Evolutionary conservation across 2,888 invertebrate genomes (phyloP).

Genomic region (Drosophila borborema): DNA sequence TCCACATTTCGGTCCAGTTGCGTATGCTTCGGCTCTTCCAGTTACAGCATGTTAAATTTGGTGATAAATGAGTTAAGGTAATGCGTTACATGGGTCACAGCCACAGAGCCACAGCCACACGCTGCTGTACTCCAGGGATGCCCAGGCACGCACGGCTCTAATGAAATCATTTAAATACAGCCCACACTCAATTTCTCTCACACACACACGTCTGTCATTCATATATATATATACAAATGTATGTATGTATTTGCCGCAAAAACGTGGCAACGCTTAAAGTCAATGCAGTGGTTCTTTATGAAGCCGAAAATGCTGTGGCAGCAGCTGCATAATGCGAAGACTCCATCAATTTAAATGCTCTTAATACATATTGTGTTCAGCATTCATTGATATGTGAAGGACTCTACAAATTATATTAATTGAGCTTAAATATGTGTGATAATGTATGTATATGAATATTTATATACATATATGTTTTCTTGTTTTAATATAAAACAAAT

Average conservation of each 20-base stretch:
- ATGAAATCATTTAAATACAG: constrained; percentile 78
- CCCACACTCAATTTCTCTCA: constrained; percentile 33
- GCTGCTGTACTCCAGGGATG: constrained; percentile 52
- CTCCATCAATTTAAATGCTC: constrained; percentile 3
- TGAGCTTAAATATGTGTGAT: background rate
- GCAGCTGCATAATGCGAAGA: background rate
- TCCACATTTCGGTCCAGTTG: constrained; percentile 11
- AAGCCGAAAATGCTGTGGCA: background rate
- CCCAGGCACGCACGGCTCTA: constrained; percentile 70
- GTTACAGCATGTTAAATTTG: constrained; percentile 62
- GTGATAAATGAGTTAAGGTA: constrained; percentile 79
- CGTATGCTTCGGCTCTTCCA: background rate
- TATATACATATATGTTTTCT: background rate
- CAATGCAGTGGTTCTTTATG: constrained; percentile 14
- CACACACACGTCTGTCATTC: background rate
- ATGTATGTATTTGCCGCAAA: constrained; percentile 33
- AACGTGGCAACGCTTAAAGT: constrained; percentile 58
- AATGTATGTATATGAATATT: no score
- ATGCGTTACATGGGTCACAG: constrained; percentile 68
- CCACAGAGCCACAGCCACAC: constrained; percentile 24
- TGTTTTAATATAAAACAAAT: background rate
- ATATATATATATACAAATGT: background rate
- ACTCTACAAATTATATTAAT: constrained; percentile 4
- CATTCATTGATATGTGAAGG: background rate
- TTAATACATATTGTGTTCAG: background rate